These are phyloP conservation scores for Sapajus apella DNA, from an alignment of 2,113 vertebrate species.

Conservation along the genomic window DNA sequence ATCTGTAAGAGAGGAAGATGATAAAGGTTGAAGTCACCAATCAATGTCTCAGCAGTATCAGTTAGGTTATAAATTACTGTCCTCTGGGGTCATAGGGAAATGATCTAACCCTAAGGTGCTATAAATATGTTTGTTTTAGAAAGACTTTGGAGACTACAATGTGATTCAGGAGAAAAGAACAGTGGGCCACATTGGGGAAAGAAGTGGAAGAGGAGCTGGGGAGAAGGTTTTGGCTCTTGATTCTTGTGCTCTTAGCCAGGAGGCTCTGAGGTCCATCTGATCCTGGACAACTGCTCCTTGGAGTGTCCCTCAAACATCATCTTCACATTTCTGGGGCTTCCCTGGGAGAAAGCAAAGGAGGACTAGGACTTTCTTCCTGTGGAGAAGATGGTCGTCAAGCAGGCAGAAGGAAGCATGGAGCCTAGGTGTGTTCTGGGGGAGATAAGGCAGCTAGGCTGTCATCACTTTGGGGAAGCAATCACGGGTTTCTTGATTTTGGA, in stretches of 20 bases:
- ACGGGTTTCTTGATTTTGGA: neutral
- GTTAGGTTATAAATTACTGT: neutral
- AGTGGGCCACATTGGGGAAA: accelerated
- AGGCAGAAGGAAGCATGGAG: neutral
- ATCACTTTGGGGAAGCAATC: neutral
- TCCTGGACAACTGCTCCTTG: neutral
- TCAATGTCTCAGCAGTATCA: neutral
- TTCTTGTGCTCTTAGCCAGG: neutral
- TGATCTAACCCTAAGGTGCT: neutral
- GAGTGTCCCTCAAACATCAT: neutral
- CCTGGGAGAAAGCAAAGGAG: neutral
- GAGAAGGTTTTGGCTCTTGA: neutral
- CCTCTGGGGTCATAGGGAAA: neutral
- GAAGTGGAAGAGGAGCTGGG: accelerated
- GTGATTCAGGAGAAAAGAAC: neutral
- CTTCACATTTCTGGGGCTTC: neutral
- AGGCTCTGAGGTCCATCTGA: neutral
- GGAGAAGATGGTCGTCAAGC: neutral
- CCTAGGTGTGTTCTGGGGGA: neutral
- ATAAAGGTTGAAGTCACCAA: neutral
- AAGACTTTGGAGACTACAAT: neutral
- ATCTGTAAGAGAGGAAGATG: neutral
- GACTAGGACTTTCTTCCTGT: neutral
- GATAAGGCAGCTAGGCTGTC: neutral
- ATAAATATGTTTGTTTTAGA: neutral